These are phyloP conservation scores for Gouania willdenowi DNA, from an alignment of 2,797 vertebrate species.

Conservation along the genomic window DNA sequence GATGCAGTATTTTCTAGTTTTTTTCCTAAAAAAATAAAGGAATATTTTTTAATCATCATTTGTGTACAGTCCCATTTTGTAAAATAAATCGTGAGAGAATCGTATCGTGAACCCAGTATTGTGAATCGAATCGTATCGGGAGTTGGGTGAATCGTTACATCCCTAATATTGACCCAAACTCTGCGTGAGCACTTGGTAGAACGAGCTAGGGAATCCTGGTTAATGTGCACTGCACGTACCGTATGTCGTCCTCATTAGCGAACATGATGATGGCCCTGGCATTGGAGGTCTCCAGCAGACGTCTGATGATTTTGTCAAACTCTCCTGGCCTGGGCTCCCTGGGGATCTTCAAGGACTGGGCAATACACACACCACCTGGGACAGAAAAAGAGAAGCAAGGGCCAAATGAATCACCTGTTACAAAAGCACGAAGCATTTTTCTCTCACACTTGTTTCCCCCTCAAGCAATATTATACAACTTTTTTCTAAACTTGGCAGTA, in stretches of 20 bases:
- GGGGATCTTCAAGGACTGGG: slow-evolving; percentile 93
- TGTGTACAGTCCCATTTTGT: too few species aligned
- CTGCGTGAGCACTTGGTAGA: background rate
- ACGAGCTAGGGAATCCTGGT: background rate
- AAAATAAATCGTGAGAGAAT: too few species aligned
- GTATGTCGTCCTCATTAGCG: slow-evolving; percentile 92
- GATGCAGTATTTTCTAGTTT: too few species aligned
- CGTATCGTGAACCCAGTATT: too few species aligned
- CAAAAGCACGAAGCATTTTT: background rate
- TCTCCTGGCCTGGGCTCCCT: slow-evolving; percentile 87
- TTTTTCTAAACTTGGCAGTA: too few species aligned
- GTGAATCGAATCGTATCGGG: too few species aligned
- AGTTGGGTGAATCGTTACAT: too few species aligned
- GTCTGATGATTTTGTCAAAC: slow-evolving; percentile 86
- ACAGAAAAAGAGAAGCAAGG: background rate
- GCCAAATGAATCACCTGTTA: slow-evolving; percentile 2
- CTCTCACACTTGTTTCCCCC: background rate
- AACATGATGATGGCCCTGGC: slow-evolving; percentile 89
- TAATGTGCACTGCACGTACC: slow-evolving; percentile 64
- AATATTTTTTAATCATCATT: too few species aligned
- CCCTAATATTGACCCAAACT: too few species aligned
- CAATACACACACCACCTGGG: slow-evolving; percentile 89
- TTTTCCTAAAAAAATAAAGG: too few species aligned
- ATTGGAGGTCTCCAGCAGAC: slow-evolving; percentile 92
- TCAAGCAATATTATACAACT: background rate